Conservation (phyloP, 2,888 invertebrate species). For the Crepidodera aurea region DNA sequence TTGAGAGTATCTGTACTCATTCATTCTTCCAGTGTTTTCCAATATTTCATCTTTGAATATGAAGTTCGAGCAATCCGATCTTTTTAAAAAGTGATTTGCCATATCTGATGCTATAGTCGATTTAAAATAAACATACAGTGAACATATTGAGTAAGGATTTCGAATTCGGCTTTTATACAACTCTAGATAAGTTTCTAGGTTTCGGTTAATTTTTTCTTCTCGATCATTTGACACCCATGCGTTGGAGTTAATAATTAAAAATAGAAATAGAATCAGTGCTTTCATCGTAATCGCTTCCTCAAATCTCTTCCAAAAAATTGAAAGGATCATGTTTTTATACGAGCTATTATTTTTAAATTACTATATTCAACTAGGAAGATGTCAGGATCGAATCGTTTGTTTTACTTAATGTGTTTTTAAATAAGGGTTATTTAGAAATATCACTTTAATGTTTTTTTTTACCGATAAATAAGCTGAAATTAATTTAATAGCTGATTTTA, state of each 20-base stretch:
- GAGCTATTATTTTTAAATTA: neutral
- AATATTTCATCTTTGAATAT: neutral
- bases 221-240: neutral
- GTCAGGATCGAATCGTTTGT: too few relatives aligned
- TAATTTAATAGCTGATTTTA: too few relatives aligned
- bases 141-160: constrained; percentile 1
- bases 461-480: too few relatives aligned
- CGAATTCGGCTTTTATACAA: neutral
- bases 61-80: neutral
- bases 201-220: neutral
- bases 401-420: neutral
- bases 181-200: constrained; percentile 7
- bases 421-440: neutral
- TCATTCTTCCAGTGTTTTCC: neutral
- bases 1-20: neutral
- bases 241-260: neutral
- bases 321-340: neutral
- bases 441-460: too few relatives aligned
- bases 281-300: neutral
- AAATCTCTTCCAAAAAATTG: neutral
- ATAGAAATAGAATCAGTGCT: neutral
- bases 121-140: neutral
- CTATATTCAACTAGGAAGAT: neutral
- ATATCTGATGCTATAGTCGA: neutral
- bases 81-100: constrained; percentile 1